Base-by-base conservation (phyloP, 2,113 vertebrate genomes). In the Podiceps cristatus region DNA sequence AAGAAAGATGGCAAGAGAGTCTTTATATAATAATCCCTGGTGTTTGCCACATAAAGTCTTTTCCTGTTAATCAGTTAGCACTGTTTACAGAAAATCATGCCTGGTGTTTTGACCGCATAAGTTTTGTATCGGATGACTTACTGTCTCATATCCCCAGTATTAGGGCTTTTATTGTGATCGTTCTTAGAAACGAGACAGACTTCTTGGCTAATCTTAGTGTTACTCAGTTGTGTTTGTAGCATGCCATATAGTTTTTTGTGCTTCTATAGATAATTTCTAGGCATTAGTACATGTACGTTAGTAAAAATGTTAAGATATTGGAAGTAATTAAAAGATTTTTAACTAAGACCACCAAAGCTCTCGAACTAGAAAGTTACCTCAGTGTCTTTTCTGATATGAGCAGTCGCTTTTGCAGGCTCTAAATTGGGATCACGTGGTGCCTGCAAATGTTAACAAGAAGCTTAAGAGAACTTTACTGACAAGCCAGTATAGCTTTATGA, bases 361-460 rank as follows among this genome's bases (percentile, higher is more conserved):
- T 96, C 93, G 73, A 74, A 94, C 64, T 59, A 67, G 87, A 96
- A 94, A 55, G 83, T 74, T 22, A 56, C 59, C 66, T 90, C 78
- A 29, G 0, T 98, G 74, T 86, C 56, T 93, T 52, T 85, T 88
- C 50, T 93, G 93, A 74, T 37, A 80, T 75, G 92, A 97, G 88
- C 83, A 86, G 94, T 96, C 85, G 87, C 73, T 95, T 63, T 73
- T 72, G 35, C 58, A 76, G 40, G 58, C 79, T 94, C 63, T 96
- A 79, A 93, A 74, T 72, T 69, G 69, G 85, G 82, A 94, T 96
- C 93, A 69, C 2, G 1, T 90, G 72, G n/a, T 89, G 49, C 69
- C 37, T 62, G 90, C 79, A 94, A 95, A 96, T 97, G 90, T 97
- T 98, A 98, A 98, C 96, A 96, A 96, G 98, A 96, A 96, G 81